Conservation (phyloP, 37 sponge, comb jelly and placozoan genomes). For the Ephydatia muelleri region DNA sequence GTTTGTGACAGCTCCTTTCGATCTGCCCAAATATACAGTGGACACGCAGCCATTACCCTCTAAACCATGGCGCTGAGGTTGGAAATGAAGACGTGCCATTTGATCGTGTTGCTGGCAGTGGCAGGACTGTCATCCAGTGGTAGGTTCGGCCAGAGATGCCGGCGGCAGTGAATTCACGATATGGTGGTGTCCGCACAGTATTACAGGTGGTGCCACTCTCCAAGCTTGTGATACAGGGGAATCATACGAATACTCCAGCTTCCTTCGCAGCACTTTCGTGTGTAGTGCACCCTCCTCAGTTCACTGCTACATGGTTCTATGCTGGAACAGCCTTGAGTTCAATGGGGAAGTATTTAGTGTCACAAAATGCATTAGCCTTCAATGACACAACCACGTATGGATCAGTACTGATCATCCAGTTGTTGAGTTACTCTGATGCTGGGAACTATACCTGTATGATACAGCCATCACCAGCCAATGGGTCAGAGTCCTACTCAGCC, state of each 20-base stretch:
- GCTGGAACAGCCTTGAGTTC: not conserved
- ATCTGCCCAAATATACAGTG: no score
- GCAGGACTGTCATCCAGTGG: not conserved
- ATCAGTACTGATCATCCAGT: slow-evolving; percentile 4
- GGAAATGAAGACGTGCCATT: not conserved
- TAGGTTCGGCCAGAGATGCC: not conserved
- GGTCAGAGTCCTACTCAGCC: not conserved
- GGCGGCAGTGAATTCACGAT: not conserved
- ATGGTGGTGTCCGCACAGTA: not conserved
- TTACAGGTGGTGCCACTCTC: not conserved
- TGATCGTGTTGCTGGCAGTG: not conserved
- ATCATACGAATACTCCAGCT: not conserved
- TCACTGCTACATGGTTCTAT: not conserved
- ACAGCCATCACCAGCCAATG: not conserved
- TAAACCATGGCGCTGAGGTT: no score
- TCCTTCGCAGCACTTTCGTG: not conserved
- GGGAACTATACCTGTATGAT: slow-evolving; percentile 21
- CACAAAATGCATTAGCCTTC: not conserved
- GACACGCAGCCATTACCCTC: no score
- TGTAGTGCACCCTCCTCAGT: not conserved
- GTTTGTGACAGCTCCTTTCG: no score
- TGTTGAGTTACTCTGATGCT: slow-evolving; percentile 18
- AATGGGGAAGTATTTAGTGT: not conserved
- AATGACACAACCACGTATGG: not conserved
- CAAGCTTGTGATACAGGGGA: not conserved